Evolutionary conservation across 2,888 invertebrate genomes (phyloP), one percentile per base, ranked within the genome.

Genomic region (Drosophila prostipennis): DNA sequence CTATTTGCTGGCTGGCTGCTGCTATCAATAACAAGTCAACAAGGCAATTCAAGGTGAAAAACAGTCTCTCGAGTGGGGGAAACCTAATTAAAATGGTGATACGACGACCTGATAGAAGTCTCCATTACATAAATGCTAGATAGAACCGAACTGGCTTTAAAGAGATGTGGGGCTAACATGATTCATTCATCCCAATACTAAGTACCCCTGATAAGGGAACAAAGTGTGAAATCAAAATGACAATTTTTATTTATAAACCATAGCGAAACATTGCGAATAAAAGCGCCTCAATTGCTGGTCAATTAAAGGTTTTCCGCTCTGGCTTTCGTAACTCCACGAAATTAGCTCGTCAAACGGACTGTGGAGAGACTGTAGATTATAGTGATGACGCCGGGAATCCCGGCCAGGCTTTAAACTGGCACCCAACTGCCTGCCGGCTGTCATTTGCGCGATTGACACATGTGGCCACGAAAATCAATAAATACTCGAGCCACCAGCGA

Each of bases 351-450:
- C 82, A 77, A 56, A 19, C 16, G 42, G 68, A 68, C 37, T 29
- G 60, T 42, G 34, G 43, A 42, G 51, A 60, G 79, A 61, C 79
- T 79, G 43, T 42, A 16, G 11, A 42, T 76, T 79, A 53, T 79
- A 48, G 26, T 57, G 59, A 72, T 87, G 85, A 81, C 87, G 79
- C 60, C 72, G 89, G 89, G 82, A 89, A 89, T 84, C 71, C 85
- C 84, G 74, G 13, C 55, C 57, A 51, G 76, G 82, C 77, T 87
- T 87, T 71, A 52, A 54, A 51, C 53, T 84, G 83, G 64, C 89
- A 77, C 74, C 79, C 58, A 64, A 86, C 80, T 74, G 87, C 59
- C 49, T 52, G 68, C 53, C 51, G 67, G 42, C 60, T 53, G 67
- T 85, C 86, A 85, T 63, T 26, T n/a, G 67, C 7, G 16, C 54